Base-by-base conservation (phyloP, 2,113 vertebrate species). In the Hippocampus guttulatus region DNA sequence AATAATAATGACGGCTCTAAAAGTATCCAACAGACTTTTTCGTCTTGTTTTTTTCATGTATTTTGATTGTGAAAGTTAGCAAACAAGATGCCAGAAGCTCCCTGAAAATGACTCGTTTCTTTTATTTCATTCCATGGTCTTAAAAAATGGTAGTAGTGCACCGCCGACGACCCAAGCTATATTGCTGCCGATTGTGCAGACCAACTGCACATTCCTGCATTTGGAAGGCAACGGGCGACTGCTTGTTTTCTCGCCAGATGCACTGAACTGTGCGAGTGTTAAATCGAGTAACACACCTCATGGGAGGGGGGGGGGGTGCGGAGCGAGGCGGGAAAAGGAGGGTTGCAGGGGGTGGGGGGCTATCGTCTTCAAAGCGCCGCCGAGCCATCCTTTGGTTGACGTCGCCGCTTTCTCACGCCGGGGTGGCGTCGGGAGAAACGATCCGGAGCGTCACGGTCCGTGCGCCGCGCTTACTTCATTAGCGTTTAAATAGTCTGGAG, bases 391-490 rank as follows among this genome's bases (percentile, higher is more conserved):
- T 60, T 60, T 23, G 57, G 15, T 27, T 61, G 58, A 61, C 58
- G 27, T 61, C 27, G 58, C 16, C 27, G 58, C 1, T 61, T 33
- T 61, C 51, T 81, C 43, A 5, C 55, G 51, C 45, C 54, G 72
- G 64, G 21, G 52, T 8, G 52, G 52, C 52, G 52, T 23, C 52
- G 52, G 52, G 68, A 60, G 55, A 64, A 69, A 64, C 64, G 70
- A 14, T 33, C 71, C 70, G 87, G 89, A 87, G 87, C 85, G 88
- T 93, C 87, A 90, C 90, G 91, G 87, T 88, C 87, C 75, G 77
- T 81, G 89, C 88, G 82, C 88, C 81, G 74, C 88, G 86, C 83
- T 92, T 88, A 91, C 91, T 91, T 92, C 91, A 92, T 92, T 92
- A 86, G 77, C 85, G 62, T 88, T 91, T 89, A 90, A 91, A 84